These are phyloP conservation scores for Thymelicus acteon DNA, from an alignment of 2,888 invertebrate genomes.

Conservation along the genomic window DNA sequence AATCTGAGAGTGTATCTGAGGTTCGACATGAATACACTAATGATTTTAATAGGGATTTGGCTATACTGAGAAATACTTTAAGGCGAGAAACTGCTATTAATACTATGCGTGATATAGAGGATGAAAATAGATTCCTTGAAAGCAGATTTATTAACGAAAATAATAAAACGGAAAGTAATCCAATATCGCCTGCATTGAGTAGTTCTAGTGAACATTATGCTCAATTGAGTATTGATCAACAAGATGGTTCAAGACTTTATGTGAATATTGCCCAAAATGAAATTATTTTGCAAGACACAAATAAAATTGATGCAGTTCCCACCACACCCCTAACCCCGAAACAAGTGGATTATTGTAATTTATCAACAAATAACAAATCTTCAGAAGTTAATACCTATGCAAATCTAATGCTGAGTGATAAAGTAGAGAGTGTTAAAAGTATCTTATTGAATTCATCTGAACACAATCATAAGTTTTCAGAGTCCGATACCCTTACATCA, in stretches of 20 bases:
- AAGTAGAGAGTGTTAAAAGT: slow-evolving; percentile 62
- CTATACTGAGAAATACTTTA: slow-evolving; percentile 68
- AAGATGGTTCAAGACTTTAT: slow-evolving; percentile 69
- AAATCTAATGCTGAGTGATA: slow-evolving; percentile 70
- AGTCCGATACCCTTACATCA: slow-evolving; percentile 74
- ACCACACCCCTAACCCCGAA: slow-evolving; percentile 71
- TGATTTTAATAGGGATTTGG: slow-evolving; percentile 76
- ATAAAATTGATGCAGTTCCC: slow-evolving; percentile 60
- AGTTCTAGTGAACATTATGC: slow-evolving; percentile 79
- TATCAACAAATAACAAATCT: slow-evolving; percentile 58
- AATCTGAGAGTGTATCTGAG: slow-evolving; percentile 58
- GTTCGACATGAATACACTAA: slow-evolving; percentile 71
- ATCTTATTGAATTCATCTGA: slow-evolving; percentile 59
- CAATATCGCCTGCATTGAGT: slow-evolving; percentile 75
- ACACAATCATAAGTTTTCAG: slow-evolving; percentile 68
- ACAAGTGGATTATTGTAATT: slow-evolving; percentile 73
- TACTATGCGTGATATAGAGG: slow-evolving; percentile 73
- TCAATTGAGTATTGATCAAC: slow-evolving; percentile 71
- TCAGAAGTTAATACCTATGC: slow-evolving; percentile 72
- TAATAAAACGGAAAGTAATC: slow-evolving; percentile 44
- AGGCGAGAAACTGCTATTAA: slow-evolving; percentile 67
- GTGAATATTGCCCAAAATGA: slow-evolving; percentile 75
- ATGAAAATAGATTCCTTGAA: slow-evolving; percentile 69
- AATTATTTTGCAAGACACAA: slow-evolving; percentile 50
- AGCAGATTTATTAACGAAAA: slow-evolving; percentile 65